Evolutionary conservation across 2,797 vertebrate species (phyloP), one percentile per base, ranked within the genome.

Genomic region (Myotis myotis): DNA sequence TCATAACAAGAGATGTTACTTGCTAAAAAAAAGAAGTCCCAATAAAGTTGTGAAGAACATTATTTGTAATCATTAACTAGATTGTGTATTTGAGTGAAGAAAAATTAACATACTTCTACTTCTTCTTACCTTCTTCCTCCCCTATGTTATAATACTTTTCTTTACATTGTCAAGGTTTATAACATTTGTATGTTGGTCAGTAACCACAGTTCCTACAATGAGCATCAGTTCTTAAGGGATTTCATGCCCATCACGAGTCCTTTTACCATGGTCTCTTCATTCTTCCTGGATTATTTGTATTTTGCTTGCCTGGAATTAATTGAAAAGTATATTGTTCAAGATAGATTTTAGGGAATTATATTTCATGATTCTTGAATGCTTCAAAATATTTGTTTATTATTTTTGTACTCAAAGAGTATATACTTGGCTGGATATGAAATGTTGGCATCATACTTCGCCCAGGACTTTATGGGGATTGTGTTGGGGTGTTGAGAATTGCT

Each of bases 51-150:
- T 62, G 38, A 91, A 83, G n/a, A 93, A 89, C 16, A 38, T 55
- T 71, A 20, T 91, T 82, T 66, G 57, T 10, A 57, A 17, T 85
- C 7, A 75, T 71, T 78, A 81, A 11, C 22, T 82, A 60, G n/a
- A 47, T 89, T 75, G 53, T 66, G 7, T 72, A 25, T 83, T 93
- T 80, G n/a, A 82, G 85, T 79, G 30, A 87, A 87, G 74, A 80
- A 68, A 89, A 92, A 64, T 81, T 49, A 41, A 85, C 36, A 41
- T 12, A 3, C 3, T 87, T 78, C 53, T 44, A 30, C 1, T 55
- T 70, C 38, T 49, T 64, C 15, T 62, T 12, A 30, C 11, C 70
- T 41, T 76, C 5, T 60, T 70, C 28, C 33, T 86, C 19, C 74
- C 13, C 4, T 90, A 25, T 72, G 17, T 76, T 83, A 38, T 85